Evolutionary conservation across 1,140 invertebrate genomes (phyloP).

Genomic region (Teleogryllus occipitalis): DNA sequence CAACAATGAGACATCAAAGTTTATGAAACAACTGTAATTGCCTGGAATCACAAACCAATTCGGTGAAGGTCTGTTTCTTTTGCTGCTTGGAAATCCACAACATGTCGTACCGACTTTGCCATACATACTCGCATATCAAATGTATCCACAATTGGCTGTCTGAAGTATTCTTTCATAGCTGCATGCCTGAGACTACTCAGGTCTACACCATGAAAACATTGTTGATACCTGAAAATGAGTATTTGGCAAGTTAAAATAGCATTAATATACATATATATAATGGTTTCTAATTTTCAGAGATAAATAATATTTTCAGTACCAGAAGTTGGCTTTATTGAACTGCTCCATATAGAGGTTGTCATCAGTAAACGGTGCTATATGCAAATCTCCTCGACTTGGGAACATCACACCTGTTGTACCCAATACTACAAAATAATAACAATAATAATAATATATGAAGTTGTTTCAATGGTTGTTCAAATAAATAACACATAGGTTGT

Average conservation of each 20-base stretch:
- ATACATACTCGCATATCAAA: conserved; percentile 97
- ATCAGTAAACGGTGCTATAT: conserved; percentile 97
- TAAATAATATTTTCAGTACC: conserved; percentile 47
- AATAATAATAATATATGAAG: not conserved
- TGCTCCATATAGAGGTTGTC: conserved; percentile 98
- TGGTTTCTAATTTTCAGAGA: too few relatives aligned
- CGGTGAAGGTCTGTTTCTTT: conserved; percentile 90
- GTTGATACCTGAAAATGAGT: conserved; percentile 62
- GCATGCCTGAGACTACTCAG: conserved; percentile 80
- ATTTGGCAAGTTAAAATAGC: not conserved
- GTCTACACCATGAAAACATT: conserved; percentile 97
- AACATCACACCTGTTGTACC: conserved; percentile 68
- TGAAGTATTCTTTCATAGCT: conserved; percentile 95
- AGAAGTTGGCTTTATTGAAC: conserved; percentile 97
- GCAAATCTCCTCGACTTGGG: conserved; percentile 89
- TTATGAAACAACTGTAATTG: not conserved
- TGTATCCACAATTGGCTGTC: conserved; percentile 97
- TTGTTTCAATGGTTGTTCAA: not conserved
- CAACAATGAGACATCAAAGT: not conserved
- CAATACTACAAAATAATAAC: not conserved
- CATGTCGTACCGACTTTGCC: conserved; percentile 87
- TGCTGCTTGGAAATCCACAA: conserved; percentile 91
- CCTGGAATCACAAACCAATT: conserved; percentile 54
- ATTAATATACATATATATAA: too few relatives aligned
- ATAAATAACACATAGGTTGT: too few relatives aligned